phyloP scores from a whole-genome alignment of 1,140 invertebrate species.

The Pogonus chalceus region DNA sequence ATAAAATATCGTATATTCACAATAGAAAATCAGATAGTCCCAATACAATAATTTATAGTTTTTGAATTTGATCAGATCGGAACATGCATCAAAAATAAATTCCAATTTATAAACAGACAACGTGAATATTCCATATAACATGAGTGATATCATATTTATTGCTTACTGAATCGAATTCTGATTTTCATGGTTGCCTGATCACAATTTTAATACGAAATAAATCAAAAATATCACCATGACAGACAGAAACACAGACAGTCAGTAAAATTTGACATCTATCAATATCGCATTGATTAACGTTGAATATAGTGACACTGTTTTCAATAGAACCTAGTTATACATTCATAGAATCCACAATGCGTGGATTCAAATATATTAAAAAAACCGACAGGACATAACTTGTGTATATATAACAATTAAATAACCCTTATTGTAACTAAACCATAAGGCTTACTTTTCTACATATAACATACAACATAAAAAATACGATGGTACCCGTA shows the following conservation, averaged over 20 bases:
- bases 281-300: conserved; percentile 36
- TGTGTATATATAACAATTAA: background rate
- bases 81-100: no score
- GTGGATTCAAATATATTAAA: conserved; percentile 30
- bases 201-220: background rate
- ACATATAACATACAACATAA: conserved; percentile 29
- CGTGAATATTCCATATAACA: no score
- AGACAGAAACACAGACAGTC: background rate
- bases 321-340: conserved; percentile 36
- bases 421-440: background rate
- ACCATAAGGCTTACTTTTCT: conserved; percentile 19
- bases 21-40: no score
- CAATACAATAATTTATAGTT: no score
- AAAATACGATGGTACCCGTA: conserved; percentile 20
- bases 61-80: no score
- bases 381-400: no score
- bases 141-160: conserved; percentile 6
- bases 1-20: no score
- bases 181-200: background rate
- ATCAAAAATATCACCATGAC: background rate
- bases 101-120: no score
- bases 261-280: conserved; percentile 21
- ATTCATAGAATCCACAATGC: conserved; percentile 33
- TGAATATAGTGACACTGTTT: conserved; percentile 10
- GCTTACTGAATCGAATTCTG: background rate